These are phyloP conservation scores for Bedellia somnulentella DNA, from an alignment of 2,888 invertebrate species.

Conservation along the genomic window DNA sequence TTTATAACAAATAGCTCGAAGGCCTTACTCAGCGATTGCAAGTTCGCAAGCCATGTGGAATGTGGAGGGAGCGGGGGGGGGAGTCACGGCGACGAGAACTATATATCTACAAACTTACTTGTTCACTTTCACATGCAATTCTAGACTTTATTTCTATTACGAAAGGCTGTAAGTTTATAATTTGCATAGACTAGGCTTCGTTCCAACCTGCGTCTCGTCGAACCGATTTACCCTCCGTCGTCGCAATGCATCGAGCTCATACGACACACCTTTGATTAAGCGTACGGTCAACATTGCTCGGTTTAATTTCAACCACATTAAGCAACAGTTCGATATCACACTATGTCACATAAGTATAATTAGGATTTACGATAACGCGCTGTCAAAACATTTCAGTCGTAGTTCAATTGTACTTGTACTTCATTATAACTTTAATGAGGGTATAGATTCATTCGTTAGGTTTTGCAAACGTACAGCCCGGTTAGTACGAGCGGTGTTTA, in stretches of 20 bases:
- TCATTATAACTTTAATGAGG: too few relatives aligned
- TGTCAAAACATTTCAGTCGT: too few relatives aligned
- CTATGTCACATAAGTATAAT: too few relatives aligned
- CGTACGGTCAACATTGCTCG: too few relatives aligned
- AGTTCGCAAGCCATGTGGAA: conserved; percentile 15
- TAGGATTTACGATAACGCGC: too few relatives aligned
- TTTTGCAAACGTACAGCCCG: too few relatives aligned
- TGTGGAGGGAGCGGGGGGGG: conserved; percentile 8
- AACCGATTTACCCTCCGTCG: conserved; percentile 2
- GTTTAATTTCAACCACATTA: too few relatives aligned
- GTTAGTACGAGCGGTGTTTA: too few relatives aligned
- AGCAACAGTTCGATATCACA: too few relatives aligned
- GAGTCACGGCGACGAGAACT: conserved; percentile 50
- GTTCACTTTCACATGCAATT: neutral
- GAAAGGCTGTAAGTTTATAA: neutral
- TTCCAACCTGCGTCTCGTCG: conserved; percentile 5
- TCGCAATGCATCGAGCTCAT: conserved; percentile 5
- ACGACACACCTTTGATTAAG: conserved; percentile 1
- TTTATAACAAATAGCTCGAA: too few relatives aligned
- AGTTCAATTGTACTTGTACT: too few relatives aligned
- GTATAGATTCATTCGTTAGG: too few relatives aligned
- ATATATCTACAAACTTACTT: conserved; percentile 11
- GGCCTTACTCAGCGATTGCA: conserved; percentile 22
- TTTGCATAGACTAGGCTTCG: conserved; percentile 3
- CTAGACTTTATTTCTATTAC: conserved; percentile 1